Base-by-base conservation (phyloP, 1,140 invertebrate species). In the Idris sp. region DNA sequence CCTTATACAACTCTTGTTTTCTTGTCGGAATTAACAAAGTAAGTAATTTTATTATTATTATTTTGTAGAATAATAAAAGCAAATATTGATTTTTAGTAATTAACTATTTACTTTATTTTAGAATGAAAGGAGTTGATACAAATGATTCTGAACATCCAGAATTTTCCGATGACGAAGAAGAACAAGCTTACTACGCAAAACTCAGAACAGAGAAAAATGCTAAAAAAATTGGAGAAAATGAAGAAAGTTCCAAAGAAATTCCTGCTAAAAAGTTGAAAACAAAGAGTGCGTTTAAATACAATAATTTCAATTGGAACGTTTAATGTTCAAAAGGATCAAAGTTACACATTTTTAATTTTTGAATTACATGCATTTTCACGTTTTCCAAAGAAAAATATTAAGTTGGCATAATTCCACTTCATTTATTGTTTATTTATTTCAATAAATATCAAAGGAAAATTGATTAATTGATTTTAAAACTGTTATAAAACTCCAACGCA, bases 141-240 rank as follows among this genome's bases (percentile, higher is more conserved):
- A 93, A 93, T 3, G 96, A 95, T 92, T 89, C 95, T 79, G 96
- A 98, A 83, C 91, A 93, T 22, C 95, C 96, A 1, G 95, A 96
- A 19, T 97, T 92, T 89, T 97, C 96, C 0, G 96, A 97, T 81
- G 96, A 98, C 83, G 96, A 97, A 80, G 89, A 92, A 76, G 95
- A 97, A 84, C 86, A 89, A 43, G 69, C 76, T 54, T 86, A 81
- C 82, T 87, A 84, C 54, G 77, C 73, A 61, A 65, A 46, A 51
- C 38, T 84, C 7, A 82, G 79, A 41, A 68, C 6, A 83, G 81
- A 56, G 64, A 77, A 19, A 81, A 83, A 49, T 56, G 67, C 10
- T n/a, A 36, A 11, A 73, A 61, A 68, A 49, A 44, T 1, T 22
- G 38, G 18, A 10, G 40, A 33, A 31, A 10, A 65, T 41, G 25